These are phyloP conservation scores for Archocentrus centrarchus DNA, from an alignment of 2,113 vertebrate species.

Conservation along the genomic window DNA sequence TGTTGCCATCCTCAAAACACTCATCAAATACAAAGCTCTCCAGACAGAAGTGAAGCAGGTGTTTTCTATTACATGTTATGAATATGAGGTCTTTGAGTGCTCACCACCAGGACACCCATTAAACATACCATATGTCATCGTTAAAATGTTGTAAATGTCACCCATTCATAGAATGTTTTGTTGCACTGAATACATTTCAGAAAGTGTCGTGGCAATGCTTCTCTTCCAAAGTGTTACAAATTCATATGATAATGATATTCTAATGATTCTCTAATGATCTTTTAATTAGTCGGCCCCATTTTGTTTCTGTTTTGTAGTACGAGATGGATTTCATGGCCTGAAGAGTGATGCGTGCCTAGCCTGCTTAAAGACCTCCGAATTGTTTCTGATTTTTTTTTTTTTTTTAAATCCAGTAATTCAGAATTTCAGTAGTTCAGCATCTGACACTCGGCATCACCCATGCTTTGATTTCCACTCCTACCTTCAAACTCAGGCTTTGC, in stretches of 20 bases:
- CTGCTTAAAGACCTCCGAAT: neutral
- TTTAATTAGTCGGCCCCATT: slow-evolving; percentile 44
- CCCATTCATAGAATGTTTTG: slow-evolving; percentile 6
- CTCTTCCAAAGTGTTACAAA: slow-evolving; percentile 12
- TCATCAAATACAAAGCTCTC: slow-evolving; percentile 14
- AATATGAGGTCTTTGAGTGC: neutral
- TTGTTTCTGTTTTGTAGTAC: slow-evolving; percentile 6
- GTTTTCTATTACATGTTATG: neutral
- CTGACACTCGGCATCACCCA: neutral
- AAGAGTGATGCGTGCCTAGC: slow-evolving; percentile 17
- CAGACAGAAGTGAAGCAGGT: neutral
- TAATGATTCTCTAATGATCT: slow-evolving; percentile 24
- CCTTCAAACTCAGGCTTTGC: neutral
- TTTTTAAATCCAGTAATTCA: neutral
- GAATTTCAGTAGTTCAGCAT: neutral
- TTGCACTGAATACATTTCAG: slow-evolving; percentile 9
- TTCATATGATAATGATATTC: slow-evolving; percentile 26
- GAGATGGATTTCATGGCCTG: neutral
- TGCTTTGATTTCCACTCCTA: neutral
- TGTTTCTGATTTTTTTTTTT: neutral
- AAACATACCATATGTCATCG: slow-evolving; percentile 13
- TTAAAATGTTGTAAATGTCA: slow-evolving; percentile 10
- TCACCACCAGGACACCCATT: neutral
- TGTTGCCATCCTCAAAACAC: neutral
- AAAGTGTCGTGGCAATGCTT: neutral